Percentiles rank a stretch among this genome's conserved stretches.
Evolutionary conservation across 64 coral and sea anemone species (phyloP).

Genomic region (Pocillopora damicornis): DNA sequence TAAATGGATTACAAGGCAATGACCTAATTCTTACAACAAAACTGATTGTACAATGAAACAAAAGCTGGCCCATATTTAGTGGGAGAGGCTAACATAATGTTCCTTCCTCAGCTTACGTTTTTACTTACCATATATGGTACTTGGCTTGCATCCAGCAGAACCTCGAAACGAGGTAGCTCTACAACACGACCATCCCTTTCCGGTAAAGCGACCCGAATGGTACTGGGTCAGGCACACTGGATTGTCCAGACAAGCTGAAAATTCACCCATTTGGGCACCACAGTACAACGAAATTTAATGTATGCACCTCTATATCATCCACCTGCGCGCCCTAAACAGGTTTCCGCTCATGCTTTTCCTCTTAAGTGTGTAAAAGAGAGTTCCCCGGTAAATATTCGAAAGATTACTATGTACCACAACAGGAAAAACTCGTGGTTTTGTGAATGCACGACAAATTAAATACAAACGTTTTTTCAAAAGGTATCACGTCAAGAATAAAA

Average conservation of each 20-base stretch:
- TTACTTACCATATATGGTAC: slow-evolving; percentile 62
- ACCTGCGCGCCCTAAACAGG: no score
- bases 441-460: no score
- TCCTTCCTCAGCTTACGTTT: background rate
- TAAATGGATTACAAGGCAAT: no score
- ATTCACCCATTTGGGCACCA: background rate
- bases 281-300: no score
- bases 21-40: background rate
- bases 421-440: no score
- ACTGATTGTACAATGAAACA: no score
- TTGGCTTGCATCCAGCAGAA: slow-evolving; percentile 74
- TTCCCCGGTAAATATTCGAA: no score
- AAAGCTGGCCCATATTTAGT: background rate
- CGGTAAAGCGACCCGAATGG: slow-evolving; percentile 76
- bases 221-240: slow-evolving; percentile 68
- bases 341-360: no score
- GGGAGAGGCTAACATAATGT: background rate
- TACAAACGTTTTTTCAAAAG: no score
- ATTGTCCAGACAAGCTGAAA: slow-evolving; percentile 66
- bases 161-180: slow-evolving; percentile 38
- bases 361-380: no score
- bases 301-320: no score
- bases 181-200: slow-evolving; percentile 79
- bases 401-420: no score
- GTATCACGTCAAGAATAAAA: background rate